Conservation (phyloP, 2,888 invertebrate genomes). For the Xylophagus ater region DNA sequence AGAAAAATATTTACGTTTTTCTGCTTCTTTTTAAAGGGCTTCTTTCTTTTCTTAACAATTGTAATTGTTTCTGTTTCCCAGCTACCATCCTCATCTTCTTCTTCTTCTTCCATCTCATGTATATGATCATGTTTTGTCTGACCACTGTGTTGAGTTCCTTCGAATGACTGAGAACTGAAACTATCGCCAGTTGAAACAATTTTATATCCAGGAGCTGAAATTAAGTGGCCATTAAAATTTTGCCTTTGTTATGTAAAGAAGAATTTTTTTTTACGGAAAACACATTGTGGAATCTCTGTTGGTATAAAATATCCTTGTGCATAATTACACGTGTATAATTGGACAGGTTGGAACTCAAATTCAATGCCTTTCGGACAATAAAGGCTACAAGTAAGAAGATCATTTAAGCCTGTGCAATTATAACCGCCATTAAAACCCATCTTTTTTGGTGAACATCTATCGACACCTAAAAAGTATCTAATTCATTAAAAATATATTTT, state of each 20-base stretch:
- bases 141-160: no score
- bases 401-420: constrained; percentile 53
- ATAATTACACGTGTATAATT: constrained; percentile 55
- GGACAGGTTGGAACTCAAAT: constrained; percentile 50
- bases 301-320: constrained; percentile 55
- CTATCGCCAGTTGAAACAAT: constrained; percentile 21
- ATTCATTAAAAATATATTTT: not conserved
- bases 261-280: constrained; percentile 44
- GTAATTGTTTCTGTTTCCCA: constrained; percentile 10
- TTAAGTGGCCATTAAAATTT: constrained; percentile 11
- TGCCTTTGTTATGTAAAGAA: not conserved
- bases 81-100: constrained; percentile 3
- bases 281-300: constrained; percentile 59
- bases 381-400: constrained; percentile 51
- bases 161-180: no score
- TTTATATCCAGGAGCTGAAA: constrained; percentile 23
- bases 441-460: constrained; percentile 49
- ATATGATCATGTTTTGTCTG: not conserved
- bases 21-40: not conserved
- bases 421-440: constrained; percentile 67
- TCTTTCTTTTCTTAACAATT: constrained; percentile 7
- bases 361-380: constrained; percentile 53
- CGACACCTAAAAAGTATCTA: constrained; percentile 40
- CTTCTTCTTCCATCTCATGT: constrained; percentile 1
- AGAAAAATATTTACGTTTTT: not conserved